phyloP scores from a whole-genome alignment of 2,888 invertebrate species.

The Ditula angustiorana region DNA sequence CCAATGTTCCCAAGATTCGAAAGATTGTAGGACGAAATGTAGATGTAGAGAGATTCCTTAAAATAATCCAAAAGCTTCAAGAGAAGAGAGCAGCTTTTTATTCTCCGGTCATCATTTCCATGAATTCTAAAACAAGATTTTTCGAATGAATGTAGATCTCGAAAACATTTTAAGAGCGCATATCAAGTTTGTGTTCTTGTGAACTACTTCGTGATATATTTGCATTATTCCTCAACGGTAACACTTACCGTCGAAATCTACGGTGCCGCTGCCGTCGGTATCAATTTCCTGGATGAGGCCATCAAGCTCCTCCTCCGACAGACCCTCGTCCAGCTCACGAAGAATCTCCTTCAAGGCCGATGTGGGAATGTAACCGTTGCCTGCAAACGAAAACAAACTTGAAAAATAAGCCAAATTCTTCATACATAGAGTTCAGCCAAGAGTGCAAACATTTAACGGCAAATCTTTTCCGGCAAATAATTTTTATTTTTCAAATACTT shows the following conservation, averaged over 20 bases:
- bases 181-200: background rate
- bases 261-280: constrained; percentile 98
- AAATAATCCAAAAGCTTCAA: constrained; percentile 70
- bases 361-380: constrained; percentile 97
- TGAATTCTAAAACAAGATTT: constrained; percentile 91
- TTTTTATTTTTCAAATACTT: no score
- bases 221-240: background rate
- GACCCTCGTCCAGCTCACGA: constrained; percentile 97
- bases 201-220: background rate
- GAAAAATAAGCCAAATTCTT: background rate
- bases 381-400: constrained; percentile 64
- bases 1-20: constrained; percentile 72
- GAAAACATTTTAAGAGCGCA: background rate
- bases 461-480: no score
- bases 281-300: constrained; percentile 99
- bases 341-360: constrained; percentile 97
- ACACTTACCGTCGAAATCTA: constrained; percentile 97
- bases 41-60: constrained; percentile 64
- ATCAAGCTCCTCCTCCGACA: constrained; percentile 97
- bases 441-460: no score
- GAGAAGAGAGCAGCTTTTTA: constrained; percentile 80
- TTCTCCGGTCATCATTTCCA: constrained; percentile 98
- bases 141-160: constrained; percentile 16
- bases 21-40: constrained; percentile 75
- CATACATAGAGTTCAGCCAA: no score